These are phyloP conservation scores for Tetragonisca angustula DNA, from an alignment of 2,888 invertebrate genomes.

Conservation along the genomic window DNA sequence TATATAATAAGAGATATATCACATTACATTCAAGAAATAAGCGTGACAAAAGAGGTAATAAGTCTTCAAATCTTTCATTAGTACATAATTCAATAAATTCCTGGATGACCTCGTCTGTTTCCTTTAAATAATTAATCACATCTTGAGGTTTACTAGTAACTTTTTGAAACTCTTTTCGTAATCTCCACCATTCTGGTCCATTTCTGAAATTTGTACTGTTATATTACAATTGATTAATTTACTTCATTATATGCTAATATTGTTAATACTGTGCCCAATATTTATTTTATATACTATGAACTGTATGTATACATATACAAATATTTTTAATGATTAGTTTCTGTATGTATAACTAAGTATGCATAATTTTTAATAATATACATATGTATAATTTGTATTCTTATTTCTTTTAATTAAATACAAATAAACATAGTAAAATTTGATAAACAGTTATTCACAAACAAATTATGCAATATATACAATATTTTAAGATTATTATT, in stretches of 20 bases:
- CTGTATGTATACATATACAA: background rate
- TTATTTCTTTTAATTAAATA: background rate
- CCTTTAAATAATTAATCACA: conserved; percentile 88
- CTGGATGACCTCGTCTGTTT: conserved; percentile 87
- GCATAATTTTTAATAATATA: background rate
- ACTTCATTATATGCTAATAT: background rate
- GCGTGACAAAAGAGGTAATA: conserved; percentile 89
- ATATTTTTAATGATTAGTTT: background rate
- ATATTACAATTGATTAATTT: background rate
- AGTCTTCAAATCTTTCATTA: conserved; percentile 85
- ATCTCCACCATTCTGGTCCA: conserved; percentile 92
- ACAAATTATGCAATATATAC: background rate
- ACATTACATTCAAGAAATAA: conserved; percentile 91
- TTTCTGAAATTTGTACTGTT: conserved; percentile 86
- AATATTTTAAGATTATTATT: background rate
- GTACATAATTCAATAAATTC: conserved; percentile 88
- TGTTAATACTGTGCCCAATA: background rate
- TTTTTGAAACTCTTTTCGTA: conserved; percentile 92
- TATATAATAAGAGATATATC: background rate
- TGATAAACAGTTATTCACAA: background rate
- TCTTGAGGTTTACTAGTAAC: conserved; percentile 90
- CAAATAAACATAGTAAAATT: background rate
- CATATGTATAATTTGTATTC: background rate
- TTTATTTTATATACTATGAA: background rate
- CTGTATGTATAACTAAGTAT: no score